Base-by-base conservation (phyloP, 2,888 invertebrate genomes). In the Mesochorus sp. region DNA sequence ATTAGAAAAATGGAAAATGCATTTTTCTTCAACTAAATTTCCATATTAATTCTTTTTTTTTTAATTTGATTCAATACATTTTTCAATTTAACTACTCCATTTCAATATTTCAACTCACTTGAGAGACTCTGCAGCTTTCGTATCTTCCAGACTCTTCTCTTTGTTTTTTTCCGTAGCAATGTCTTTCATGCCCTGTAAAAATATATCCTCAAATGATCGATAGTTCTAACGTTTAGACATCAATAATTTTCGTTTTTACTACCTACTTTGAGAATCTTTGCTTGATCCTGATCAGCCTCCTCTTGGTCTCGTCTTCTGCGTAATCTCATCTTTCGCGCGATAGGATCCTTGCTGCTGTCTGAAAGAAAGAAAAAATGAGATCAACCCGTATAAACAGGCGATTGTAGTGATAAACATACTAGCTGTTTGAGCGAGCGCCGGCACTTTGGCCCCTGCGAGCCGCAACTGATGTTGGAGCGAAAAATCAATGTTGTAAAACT, bases 401-500 rank as follows among this genome's bases (percentile, higher is more conserved):
- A n/a, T n/a, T n/a, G n/a, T n/a, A n/a, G n/a, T n/a, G n/a, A n/a
- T n/a, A n/a, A n/a, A 34, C 93, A 92, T 88, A 95, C 95, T 94
- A 79, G 93, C 94, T 5, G 95, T 93, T 39, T 95, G 94, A 5
- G 94, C 93, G 0, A 96, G 95, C 66, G 94, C 93, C 1, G 96
- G 95, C 5, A 96, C 95, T 75, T 95, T 95, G 0, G 98, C 98
- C 0, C 98, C 98, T 17, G 98, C 98, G 81, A 98, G 91, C 81
- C 97, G 93, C 68, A 99, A 92, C 91, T 99, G 99, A 85, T 98
- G 96, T 92, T 98, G 97, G 80, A 99, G 92, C 0, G 99, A 98
- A 92, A 99, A 99, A 92, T 99, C 99, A 73, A 99, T 98, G 88
- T 99, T 99, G 91, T 99, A 99, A 92, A 96, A 99, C 89, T 97